Conservation (phyloP, 2,113 vertebrate genomes). For the Taurulus bubalis region DNA sequence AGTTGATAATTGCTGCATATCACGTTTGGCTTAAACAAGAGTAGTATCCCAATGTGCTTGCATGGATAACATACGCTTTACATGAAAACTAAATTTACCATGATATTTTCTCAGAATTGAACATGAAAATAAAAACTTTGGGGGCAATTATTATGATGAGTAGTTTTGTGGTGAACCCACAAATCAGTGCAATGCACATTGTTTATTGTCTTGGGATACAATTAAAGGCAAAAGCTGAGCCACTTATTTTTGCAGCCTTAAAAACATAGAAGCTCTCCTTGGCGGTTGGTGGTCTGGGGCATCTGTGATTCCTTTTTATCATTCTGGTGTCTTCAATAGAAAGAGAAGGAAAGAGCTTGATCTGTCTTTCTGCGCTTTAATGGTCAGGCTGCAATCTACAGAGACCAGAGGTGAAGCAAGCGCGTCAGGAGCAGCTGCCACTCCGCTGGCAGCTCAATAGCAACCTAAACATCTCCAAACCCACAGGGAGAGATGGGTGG, state of each 20-base stretch:
- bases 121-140: not conserved
- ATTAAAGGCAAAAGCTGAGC: conserved; percentile 36
- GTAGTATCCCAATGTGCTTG: conserved; percentile 7
- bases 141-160: not conserved
- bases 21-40: conserved; percentile 30
- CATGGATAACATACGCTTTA: not conserved
- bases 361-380: conserved; percentile 72
- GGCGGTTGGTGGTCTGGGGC: not conserved
- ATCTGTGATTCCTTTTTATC: conserved; percentile 33
- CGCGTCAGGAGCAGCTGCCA: conserved; percentile 58
- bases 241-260: conserved; percentile 21
- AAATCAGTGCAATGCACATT: conserved; percentile 20
- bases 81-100: not conserved
- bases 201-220: conserved; percentile 50
- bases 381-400: conserved; percentile 60
- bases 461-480: conserved; percentile 59
- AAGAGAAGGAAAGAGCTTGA: conserved; percentile 46
- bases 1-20: conserved; percentile 30
- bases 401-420: conserved; percentile 66
- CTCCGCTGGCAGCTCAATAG: conserved; percentile 64
- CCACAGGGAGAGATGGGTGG: conserved; percentile 21
- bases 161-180: conserved; percentile 11
- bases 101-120: not conserved
- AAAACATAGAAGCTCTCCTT: conserved; percentile 20
- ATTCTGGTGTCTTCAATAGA: conserved; percentile 41